These are phyloP conservation scores for Megalopta genalis DNA, from an alignment of 1,140 invertebrate species.

Conservation along the genomic window DNA sequence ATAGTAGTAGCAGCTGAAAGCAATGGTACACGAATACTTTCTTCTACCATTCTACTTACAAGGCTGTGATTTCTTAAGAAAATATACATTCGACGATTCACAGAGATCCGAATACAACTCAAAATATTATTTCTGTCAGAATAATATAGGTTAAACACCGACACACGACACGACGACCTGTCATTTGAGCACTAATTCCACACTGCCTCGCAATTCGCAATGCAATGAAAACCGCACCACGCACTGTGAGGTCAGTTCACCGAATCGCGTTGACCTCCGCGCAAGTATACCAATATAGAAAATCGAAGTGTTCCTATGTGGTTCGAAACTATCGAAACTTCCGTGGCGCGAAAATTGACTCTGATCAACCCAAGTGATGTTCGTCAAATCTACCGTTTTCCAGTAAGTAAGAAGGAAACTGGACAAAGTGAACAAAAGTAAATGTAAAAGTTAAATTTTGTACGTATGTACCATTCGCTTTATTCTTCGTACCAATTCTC, in stretches of 20 bases:
- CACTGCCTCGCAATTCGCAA: conserved; percentile 8
- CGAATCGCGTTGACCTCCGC: conserved; percentile 46
- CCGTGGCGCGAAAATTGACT: not conserved
- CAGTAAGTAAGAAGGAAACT: no score
- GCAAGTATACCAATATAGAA: conserved; percentile 50
- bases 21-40: not conserved
- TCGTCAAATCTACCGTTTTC: no score
- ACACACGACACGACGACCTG: conserved; percentile 7
- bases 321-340: not conserved
- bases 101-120: not conserved
- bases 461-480: no score
- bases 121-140: not conserved
- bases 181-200: conserved; percentile 37
- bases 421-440: no score
- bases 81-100: not conserved
- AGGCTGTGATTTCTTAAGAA: not conserved
- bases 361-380: no score
- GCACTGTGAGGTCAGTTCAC: conserved; percentile 51
- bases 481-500: no score
- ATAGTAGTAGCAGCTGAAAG: no score
- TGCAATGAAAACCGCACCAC: conserved; percentile 27
- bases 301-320: conserved; percentile 22
- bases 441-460: no score
- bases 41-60: not conserved
- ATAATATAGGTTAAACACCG: conserved; percentile 11